Percentiles rank a stretch among this genome's conserved stretches.
These are phyloP conservation scores for Edolisoma coerulescens DNA, from an alignment of 2,113 vertebrate genomes.

Conservation along the genomic window DNA sequence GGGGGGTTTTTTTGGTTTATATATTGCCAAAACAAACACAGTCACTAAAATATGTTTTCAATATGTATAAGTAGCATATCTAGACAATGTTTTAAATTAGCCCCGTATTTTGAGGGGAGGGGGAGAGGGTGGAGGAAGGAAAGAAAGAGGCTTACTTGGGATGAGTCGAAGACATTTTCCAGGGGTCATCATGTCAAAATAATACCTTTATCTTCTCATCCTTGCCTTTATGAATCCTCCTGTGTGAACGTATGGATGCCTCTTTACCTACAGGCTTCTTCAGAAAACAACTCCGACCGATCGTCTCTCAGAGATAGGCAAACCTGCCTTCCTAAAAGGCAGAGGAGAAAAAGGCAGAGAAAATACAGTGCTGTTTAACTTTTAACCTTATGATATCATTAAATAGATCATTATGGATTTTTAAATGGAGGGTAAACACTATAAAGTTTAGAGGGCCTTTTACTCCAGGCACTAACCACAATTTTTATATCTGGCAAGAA, in stretches of 20 bases:
- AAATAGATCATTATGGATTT: constrained; percentile 5
- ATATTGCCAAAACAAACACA: constrained; percentile 67
- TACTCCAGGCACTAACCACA: neutral
- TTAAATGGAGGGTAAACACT: neutral
- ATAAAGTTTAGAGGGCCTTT: constrained; percentile 1
- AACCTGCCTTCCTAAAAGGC: neutral
- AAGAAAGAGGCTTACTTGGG: neutral
- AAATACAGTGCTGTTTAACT: neutral
- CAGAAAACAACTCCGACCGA: neutral
- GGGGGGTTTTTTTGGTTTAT: neutral
- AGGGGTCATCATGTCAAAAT: neutral
- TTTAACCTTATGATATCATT: constrained; percentile 12
- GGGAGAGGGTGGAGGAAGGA: neutral
- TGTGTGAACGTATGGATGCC: neutral
- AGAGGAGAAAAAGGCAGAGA: neutral
- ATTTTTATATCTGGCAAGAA: neutral
- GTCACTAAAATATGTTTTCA: constrained; percentile 67
- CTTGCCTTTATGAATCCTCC: neutral
- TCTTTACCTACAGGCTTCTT: neutral
- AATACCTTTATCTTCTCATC: neutral
- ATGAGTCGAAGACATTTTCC: neutral
- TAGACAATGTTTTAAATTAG: constrained; percentile 59
- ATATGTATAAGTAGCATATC: constrained; percentile 41
- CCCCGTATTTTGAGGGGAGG: neutral
- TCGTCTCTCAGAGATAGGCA: neutral